phyloP scores from a whole-genome alignment of 2,113 vertebrate genomes.

The Uria aalge region DNA sequence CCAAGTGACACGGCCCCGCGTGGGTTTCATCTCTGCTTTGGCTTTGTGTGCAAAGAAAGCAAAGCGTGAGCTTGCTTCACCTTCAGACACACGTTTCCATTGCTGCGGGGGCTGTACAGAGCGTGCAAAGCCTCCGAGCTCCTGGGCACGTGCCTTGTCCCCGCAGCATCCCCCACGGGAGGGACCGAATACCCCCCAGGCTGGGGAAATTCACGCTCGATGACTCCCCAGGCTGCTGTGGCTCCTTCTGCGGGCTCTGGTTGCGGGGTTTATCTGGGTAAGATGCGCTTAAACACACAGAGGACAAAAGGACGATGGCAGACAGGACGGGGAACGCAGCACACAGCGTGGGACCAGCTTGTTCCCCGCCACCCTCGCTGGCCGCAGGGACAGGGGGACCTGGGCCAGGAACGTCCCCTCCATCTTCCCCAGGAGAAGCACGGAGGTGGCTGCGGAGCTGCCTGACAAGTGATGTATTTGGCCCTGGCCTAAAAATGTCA shows the following conservation, averaged over 20 bases:
- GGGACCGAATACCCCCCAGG: no score
- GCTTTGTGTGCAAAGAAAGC: neutral
- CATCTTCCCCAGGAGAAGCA: neutral
- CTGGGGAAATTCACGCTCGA: neutral
- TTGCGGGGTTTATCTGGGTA: fast-evolving
- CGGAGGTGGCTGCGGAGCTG: neutral
- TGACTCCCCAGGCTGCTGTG: neutral
- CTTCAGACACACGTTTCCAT: neutral
- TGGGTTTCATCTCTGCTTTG: neutral
- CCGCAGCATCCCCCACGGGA: neutral
- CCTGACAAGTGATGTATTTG: neutral
- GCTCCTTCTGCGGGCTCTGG: neutral
- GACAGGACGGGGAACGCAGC: fast-evolving
- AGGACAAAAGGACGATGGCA: neutral
- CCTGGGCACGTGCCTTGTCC: fast-evolving
- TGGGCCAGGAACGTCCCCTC: neutral
- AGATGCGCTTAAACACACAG: neutral
- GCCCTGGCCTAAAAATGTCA: slow-evolving; percentile 39
- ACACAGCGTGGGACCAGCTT: neutral
- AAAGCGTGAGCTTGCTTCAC: fast-evolving
- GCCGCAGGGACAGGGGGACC: fast-evolving
- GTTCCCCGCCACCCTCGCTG: neutral
- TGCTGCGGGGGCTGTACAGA: fast-evolving
- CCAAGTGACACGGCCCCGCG: neutral
- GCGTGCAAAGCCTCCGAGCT: neutral